A percentile compares a stretch with the other conserved stretches of the same genome.
Conservation (phyloP, 1,140 invertebrate genomes). For the Drosophila lowei region DNA sequence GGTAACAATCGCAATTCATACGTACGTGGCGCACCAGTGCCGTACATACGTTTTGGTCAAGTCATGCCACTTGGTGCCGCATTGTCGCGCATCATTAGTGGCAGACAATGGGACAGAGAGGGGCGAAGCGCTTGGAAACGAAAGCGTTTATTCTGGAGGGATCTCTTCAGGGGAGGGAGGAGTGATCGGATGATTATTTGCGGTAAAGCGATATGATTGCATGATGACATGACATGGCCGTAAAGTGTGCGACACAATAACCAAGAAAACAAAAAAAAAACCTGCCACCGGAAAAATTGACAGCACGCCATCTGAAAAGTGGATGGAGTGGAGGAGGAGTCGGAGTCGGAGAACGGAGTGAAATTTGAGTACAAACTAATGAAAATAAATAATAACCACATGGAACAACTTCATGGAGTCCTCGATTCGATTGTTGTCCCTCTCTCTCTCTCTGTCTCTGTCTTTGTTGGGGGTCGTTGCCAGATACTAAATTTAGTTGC, state of each 20-base stretch:
- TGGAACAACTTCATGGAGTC: constrained; percentile 14
- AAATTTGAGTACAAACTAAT: constrained; percentile 60
- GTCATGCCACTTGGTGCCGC: constrained; percentile 43
- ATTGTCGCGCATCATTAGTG: constrained; percentile 69
- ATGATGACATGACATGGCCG: constrained; percentile 71
- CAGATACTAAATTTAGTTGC: constrained; percentile 65
- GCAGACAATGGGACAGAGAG: constrained; percentile 12
- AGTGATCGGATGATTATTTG: constrained; percentile 60
- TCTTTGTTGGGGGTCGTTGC: constrained; percentile 53
- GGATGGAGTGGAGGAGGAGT: background rate
- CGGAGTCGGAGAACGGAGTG: background rate
- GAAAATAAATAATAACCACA: constrained; percentile 50
- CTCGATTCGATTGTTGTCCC: background rate
- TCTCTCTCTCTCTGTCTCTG: constrained; percentile 40
- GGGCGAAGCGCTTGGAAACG: background rate
- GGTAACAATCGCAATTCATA: constrained; percentile 20
- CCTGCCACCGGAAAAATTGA: constrained; percentile 73
- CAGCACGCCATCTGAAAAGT: constrained; percentile 60
- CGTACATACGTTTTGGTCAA: constrained; percentile 54
- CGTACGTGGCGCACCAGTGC: constrained; percentile 8
- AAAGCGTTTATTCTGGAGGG: constrained; percentile 9
- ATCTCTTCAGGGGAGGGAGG: constrained; percentile 9
- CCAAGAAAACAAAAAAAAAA: constrained; percentile 22
- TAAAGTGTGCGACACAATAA: constrained; percentile 27
- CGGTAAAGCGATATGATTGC: constrained; percentile 78